Evolutionary conservation across 2,888 invertebrate genomes (phyloP).

Genomic region (Patella ulyssiponensis): DNA sequence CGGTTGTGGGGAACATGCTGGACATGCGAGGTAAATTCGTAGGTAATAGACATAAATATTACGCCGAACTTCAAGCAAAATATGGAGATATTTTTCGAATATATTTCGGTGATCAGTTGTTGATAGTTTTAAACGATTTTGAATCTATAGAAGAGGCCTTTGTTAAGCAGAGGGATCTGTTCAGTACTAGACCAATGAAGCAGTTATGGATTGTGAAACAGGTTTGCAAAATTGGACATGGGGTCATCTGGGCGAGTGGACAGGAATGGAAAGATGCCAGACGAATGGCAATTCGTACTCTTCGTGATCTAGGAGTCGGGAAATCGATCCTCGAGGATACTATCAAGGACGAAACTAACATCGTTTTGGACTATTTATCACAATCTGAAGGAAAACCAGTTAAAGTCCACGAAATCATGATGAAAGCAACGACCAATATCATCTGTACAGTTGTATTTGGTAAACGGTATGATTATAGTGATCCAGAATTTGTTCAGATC

Average conservation of each 20-base stretch:
- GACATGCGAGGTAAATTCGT: background rate
- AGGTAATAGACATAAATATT: background rate
- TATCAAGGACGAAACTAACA: slow-evolving; percentile 46
- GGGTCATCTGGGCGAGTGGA: slow-evolving; percentile 51
- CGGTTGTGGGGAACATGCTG: background rate
- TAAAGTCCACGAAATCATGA: slow-evolving; percentile 42
- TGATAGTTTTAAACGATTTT: background rate
- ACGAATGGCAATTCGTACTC: slow-evolving; percentile 47
- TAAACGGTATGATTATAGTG: slow-evolving; percentile 54
- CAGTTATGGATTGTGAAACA: background rate
- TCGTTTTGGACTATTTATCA: slow-evolving; percentile 39
- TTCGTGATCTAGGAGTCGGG: slow-evolving; percentile 58
- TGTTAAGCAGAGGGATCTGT: slow-evolving; percentile 1
- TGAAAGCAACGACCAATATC: slow-evolving; percentile 55
- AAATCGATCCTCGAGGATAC: slow-evolving; percentile 52
- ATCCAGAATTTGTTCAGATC: slow-evolving; percentile 46
- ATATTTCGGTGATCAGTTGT: background rate
- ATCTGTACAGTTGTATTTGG: slow-evolving; percentile 60
- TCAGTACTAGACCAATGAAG: background rate
- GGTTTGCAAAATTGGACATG: slow-evolving; percentile 23
- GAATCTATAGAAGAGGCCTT: background rate
- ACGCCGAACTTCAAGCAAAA: background rate
- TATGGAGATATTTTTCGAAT: background rate
- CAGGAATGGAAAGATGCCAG: slow-evolving; percentile 51
- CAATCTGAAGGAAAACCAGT: slow-evolving; percentile 36